Conservation (phyloP, 1,140 invertebrate genomes). For the Lepeophtheirus salmonis region DNA sequence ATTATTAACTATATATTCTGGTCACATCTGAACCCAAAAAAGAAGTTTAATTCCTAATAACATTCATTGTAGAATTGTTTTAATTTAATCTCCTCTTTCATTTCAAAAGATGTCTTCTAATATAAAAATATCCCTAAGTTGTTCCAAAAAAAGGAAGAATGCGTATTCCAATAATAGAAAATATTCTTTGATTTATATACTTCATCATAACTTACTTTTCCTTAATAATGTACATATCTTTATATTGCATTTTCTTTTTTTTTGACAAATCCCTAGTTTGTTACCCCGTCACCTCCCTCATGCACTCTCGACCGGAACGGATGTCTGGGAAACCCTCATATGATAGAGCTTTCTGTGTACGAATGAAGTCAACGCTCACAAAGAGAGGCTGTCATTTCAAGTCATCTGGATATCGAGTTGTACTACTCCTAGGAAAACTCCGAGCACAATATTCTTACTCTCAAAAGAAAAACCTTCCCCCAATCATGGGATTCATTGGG, state of each 20-base stretch:
- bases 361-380: conserved; percentile 93
- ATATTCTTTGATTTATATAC: not conserved
- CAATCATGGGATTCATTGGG: conserved; percentile 76
- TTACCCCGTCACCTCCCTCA: conserved; percentile 56
- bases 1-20: too few relatives aligned
- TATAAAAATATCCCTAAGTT: too few relatives aligned
- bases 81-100: too few relatives aligned
- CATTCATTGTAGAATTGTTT: too few relatives aligned
- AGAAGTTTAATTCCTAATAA: too few relatives aligned
- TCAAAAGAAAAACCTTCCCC: conserved; percentile 39
- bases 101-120: too few relatives aligned
- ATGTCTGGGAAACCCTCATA: conserved; percentile 59
- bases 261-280: conserved; percentile 21
- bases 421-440: conserved; percentile 67
- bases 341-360: conserved; percentile 77
- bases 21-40: too few relatives aligned
- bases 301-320: conserved; percentile 43
- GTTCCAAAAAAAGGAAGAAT: too few relatives aligned
- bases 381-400: conserved; percentile 95
- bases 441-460: conserved; percentile 78
- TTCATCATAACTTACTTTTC: not conserved
- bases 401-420: conserved; percentile 88
- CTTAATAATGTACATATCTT: not conserved
- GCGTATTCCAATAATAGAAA: too few relatives aligned
- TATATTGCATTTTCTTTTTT: too few relatives aligned